Percentiles rank a stretch among this genome's conserved stretches.
These are phyloP conservation scores for Chionis minor DNA, from an alignment of 2,113 vertebrate genomes.

Conservation along the genomic window DNA sequence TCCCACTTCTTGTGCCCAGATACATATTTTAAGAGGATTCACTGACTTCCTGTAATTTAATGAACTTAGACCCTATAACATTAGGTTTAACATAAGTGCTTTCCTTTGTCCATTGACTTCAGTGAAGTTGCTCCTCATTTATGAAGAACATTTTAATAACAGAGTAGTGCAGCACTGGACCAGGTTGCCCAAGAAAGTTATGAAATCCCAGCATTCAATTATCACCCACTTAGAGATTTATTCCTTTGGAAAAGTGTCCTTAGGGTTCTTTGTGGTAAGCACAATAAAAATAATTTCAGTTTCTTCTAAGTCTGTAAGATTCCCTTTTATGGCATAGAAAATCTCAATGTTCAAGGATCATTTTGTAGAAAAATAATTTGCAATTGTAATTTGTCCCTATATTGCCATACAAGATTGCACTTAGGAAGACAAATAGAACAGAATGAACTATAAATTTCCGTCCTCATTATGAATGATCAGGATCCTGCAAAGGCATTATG, in stretches of 20 bases:
- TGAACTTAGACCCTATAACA: not conserved
- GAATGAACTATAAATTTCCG: constrained; percentile 8
- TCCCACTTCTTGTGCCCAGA: not conserved
- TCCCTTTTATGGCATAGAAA: not conserved
- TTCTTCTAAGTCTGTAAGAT: not conserved
- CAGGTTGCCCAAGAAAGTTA: not conserved
- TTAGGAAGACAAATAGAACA: constrained; percentile 29
- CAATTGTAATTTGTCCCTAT: constrained; percentile 32
- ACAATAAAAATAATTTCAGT: not conserved
- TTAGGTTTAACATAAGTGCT: not conserved
- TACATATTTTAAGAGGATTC: not conserved
- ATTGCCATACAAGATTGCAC: constrained; percentile 1
- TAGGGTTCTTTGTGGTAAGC: not conserved
- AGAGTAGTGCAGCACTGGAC: not conserved
- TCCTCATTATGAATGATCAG: not conserved
- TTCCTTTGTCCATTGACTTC: not conserved
- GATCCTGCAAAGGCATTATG: not conserved
- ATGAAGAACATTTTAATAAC: not conserved
- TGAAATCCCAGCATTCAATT: not conserved
- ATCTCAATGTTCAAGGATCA: not conserved
- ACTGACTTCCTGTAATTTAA: not conserved
- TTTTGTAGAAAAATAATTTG: constrained; percentile 6
- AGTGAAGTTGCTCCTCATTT: not conserved
- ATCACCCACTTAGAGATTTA: not conserved
- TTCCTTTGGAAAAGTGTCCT: not conserved